phyloP scores from a whole-genome alignment of 1,140 invertebrate genomes.

The Ectropis grisescens region DNA sequence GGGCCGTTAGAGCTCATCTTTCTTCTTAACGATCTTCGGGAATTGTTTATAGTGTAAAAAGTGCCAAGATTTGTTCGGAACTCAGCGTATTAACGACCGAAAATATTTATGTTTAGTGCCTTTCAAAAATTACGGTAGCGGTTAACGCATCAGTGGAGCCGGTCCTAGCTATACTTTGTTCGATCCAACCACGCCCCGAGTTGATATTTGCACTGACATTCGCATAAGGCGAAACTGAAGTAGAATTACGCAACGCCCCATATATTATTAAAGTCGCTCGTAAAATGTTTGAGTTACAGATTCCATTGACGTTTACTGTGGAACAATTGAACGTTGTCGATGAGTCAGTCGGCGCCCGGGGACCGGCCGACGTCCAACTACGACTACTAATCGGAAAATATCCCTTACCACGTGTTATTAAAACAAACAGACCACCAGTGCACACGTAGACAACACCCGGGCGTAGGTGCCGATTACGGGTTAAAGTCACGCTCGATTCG shows the following conservation, averaged over 20 bases:
- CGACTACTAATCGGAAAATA: conserved; percentile 43
- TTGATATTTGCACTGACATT: conserved; percentile 26
- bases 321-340: conserved; percentile 44
- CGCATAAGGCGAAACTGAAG: conserved; percentile 30
- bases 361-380: conserved; percentile 34
- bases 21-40: conserved; percentile 54
- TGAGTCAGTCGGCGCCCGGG: conserved; percentile 52
- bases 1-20: conserved; percentile 58
- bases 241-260: conserved; percentile 49
- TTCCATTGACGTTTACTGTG: conserved; percentile 53
- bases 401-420: conserved; percentile 31
- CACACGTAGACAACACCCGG: not conserved
- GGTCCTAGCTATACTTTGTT: conserved; percentile 7
- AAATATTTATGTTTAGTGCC: conserved; percentile 45
- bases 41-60: conserved; percentile 64
- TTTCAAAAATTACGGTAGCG: conserved; percentile 12
- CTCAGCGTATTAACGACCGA: conserved; percentile 34
- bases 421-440: conserved; percentile 21
- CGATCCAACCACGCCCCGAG: conserved; percentile 11
- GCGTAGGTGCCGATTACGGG: conserved; percentile 5
- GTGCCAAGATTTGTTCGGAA: conserved; percentile 21
- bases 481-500: conserved; percentile 14
- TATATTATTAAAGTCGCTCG: conserved; percentile 48
- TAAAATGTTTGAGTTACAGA: conserved; percentile 60
- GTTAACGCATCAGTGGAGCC: conserved; percentile 7